Percentiles rank a stretch among this genome's conserved stretches.
These are phyloP conservation scores for Alosa sapidissima DNA, from an alignment of 2,797 vertebrate genomes.

Conservation along the genomic window DNA sequence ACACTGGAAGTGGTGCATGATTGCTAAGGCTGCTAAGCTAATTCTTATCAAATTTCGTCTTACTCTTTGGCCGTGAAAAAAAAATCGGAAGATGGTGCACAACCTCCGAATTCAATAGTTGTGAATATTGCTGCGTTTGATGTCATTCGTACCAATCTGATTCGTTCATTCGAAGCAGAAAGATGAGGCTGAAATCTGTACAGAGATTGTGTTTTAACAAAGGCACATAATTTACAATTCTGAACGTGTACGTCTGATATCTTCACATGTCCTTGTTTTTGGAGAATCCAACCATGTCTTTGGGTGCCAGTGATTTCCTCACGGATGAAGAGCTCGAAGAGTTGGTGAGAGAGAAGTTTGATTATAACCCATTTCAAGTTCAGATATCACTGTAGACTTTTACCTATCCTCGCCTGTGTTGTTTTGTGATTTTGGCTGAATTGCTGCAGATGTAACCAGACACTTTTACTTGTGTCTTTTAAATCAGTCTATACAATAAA, in stretches of 20 bases:
- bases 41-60: not conserved
- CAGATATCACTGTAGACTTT: not conserved
- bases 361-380: not conserved
- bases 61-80: not conserved
- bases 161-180: not conserved
- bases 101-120: not conserved
- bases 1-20: not conserved
- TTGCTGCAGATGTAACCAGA: too few relatives aligned
- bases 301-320: conserved; percentile 66
- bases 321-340: conserved; percentile 76
- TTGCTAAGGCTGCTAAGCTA: conserved; percentile 12
- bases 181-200: not conserved
- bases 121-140: not conserved
- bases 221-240: not conserved
- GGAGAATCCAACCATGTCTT: conserved; percentile 60
- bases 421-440: too few relatives aligned
- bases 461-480: not conserved
- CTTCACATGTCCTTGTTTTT: not conserved
- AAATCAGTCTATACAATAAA: not conserved
- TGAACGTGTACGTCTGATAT: not conserved
- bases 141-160: not conserved
- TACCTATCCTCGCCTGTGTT: not conserved
- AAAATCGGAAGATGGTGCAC: not conserved
- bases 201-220: not conserved
- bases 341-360: conserved; percentile 62